Percentiles rank a stretch among this genome's conserved stretches.
Conservation (phyloP, 2,888 invertebrate genomes). For the Omphaloscelis lunosa region DNA sequence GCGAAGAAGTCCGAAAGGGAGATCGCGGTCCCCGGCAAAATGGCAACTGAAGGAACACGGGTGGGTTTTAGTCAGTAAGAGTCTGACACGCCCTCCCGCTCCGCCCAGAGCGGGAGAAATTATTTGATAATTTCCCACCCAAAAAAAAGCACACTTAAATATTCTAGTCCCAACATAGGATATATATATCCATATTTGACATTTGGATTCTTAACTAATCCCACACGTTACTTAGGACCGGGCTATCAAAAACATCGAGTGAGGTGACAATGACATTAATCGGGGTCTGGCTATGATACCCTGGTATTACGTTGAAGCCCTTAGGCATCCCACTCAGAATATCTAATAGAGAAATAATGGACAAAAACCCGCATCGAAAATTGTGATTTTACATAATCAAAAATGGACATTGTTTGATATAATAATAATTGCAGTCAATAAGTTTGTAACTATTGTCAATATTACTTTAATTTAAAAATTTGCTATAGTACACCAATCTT, state of each 20-base stretch:
- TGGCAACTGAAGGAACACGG: no score
- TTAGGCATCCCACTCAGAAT: slow-evolving; percentile 30
- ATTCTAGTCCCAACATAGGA: slow-evolving; percentile 22
- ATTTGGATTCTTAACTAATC: slow-evolving; percentile 32
- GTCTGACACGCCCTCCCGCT: no score
- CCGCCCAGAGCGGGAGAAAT: no score
- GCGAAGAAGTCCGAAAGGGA: no score
- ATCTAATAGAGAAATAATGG: slow-evolving; percentile 9
- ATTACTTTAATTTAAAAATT: background rate
- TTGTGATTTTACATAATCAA: background rate
- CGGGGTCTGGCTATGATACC: slow-evolving; percentile 33
- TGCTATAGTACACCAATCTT: no score
- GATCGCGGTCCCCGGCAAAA: no score
- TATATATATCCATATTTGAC: no score
- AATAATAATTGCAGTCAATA: background rate
- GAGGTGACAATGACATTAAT: slow-evolving; percentile 52
- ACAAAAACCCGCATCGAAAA: slow-evolving; percentile 3
- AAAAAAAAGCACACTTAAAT: no score
- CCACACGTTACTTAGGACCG: slow-evolving; percentile 29
- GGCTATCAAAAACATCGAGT: slow-evolving; percentile 45
- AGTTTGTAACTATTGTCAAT: background rate
- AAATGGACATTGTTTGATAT: background rate
- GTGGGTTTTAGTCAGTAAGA: no score
- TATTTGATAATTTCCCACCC: no score
- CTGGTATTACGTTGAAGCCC: slow-evolving; percentile 20